Percentiles rank a stretch among this genome's conserved stretches.
These are phyloP conservation scores for Miniopterus natalensis DNA, from an alignment of 2,113 vertebrate species.

Conservation along the genomic window DNA sequence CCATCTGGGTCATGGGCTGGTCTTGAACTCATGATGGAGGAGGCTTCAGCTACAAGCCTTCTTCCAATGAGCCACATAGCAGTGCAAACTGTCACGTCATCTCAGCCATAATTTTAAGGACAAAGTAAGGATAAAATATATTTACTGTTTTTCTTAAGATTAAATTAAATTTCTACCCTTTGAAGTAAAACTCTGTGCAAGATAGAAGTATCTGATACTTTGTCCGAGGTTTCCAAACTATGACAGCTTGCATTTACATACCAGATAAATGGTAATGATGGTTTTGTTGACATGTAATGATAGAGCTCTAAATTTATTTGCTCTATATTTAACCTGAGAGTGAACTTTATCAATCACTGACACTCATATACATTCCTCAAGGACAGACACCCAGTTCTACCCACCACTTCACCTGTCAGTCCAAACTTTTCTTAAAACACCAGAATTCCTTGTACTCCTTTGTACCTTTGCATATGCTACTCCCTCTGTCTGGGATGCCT, in stretches of 20 bases:
- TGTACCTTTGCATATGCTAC: background rate
- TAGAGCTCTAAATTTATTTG: background rate
- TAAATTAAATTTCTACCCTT: background rate
- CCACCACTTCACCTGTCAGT: background rate
- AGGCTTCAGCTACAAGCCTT: background rate
- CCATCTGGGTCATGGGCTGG: background rate
- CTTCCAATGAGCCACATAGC: background rate
- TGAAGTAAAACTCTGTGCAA: background rate
- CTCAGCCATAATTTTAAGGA: background rate
- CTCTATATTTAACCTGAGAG: background rate
- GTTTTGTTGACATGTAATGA: background rate
- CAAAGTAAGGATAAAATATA: background rate
- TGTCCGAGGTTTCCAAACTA: background rate
- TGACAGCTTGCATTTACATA: background rate
- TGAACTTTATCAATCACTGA: background rate
- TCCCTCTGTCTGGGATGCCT: background rate
- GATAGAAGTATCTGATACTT: conserved; percentile 1
- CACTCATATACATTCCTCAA: background rate
- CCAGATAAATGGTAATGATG: background rate
- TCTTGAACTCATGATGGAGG: background rate
- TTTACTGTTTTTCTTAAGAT: background rate
- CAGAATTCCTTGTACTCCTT: background rate
- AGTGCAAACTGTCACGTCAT: background rate
- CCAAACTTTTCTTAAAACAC: background rate
- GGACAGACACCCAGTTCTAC: background rate